phyloP scores from a whole-genome alignment of 2,888 invertebrate species.

The Apoda limacodes region DNA sequence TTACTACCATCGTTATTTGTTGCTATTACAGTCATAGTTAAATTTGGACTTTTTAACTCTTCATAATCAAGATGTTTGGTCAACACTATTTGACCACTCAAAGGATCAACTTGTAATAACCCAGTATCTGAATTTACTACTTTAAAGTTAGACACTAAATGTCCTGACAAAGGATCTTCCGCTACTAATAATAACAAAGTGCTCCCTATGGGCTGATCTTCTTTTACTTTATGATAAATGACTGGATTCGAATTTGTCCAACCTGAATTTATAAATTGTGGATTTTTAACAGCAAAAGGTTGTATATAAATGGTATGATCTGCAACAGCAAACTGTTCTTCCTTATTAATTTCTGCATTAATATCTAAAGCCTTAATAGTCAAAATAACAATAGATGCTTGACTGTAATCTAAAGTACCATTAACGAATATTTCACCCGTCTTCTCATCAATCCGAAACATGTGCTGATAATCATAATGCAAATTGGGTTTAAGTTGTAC shows the following conservation, averaged over 20 bases:
- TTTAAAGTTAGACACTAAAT: slow-evolving; percentile 71
- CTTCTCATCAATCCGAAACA: slow-evolving; percentile 77
- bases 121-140: slow-evolving; percentile 67
- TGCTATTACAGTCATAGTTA: slow-evolving; percentile 68
- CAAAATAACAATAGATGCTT: slow-evolving; percentile 80
- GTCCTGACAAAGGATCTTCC: slow-evolving; percentile 76
- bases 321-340: slow-evolving; percentile 72
- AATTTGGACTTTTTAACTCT: slow-evolving; percentile 70
- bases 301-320: slow-evolving; percentile 84
- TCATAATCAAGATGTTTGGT: slow-evolving; percentile 84
- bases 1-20: slow-evolving; percentile 63
- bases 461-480: slow-evolving; percentile 73
- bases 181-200: slow-evolving; percentile 76
- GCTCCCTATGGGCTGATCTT: slow-evolving; percentile 82
- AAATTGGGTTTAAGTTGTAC: slow-evolving; percentile 73
- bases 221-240: slow-evolving; percentile 76
- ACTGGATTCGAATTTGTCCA: slow-evolving; percentile 79
- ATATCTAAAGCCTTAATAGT: slow-evolving; percentile 77
- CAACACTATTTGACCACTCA: slow-evolving; percentile 80
- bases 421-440: slow-evolving; percentile 78
- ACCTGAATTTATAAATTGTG: slow-evolving; percentile 77
- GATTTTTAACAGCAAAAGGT: slow-evolving; percentile 81
- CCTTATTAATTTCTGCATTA: slow-evolving; percentile 75
- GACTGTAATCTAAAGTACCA: slow-evolving; percentile 76
- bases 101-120: slow-evolving; percentile 70